Base-by-base conservation (phyloP, 2,797 vertebrate species). In the Pristis pectinata region DNA sequence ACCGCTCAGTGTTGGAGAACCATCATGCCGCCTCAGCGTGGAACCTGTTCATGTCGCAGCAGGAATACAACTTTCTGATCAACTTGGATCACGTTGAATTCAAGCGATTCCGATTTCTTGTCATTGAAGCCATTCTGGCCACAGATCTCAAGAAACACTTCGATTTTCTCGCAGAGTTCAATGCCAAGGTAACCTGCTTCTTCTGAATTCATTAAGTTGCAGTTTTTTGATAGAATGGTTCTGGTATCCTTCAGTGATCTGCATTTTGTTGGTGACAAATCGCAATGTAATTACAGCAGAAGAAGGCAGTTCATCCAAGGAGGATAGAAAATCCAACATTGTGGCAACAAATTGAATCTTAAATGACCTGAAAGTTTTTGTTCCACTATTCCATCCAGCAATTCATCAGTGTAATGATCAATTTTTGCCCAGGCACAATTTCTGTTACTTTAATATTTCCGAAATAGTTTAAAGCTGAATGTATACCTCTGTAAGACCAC, bases 91-190 rank as follows among this genome's bases (percentile, higher is more conserved):
- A 99, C 0, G 98, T 98, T 96, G 99, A 99, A 96, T 99, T 99
- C 96, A 99, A 99, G 95, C 98, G 99, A 95, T 99, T 99, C 96
- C 98, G 99, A 89, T 99, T 99, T 96, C 97, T 99, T 56, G 99
- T 99, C 96, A 99, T 99, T 2, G 99, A 99, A 97, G 99, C 99
- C 93, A 99, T 99, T 95, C 97, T 99, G 96, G 99, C 99, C 95
- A 99, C 99, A 0, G 99, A 99, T 96, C 97, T 99, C 94, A 99
- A 99, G 97, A 99, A 99, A 96, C 99, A 99, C 96, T 99, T 99
- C 83, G 99, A 99, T 96, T 99, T 99, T 27, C 97, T 99, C 11
- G 98, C 99, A 70, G 99, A 98, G 96, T 99, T 99, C 96, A 99
- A 99, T 5, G 97, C 98, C 95, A 99, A 99, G 98, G 99, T 99